These are phyloP conservation scores for Trypoxylon attenuatum DNA, from an alignment of 2,888 invertebrate genomes.

Conservation along the genomic window DNA sequence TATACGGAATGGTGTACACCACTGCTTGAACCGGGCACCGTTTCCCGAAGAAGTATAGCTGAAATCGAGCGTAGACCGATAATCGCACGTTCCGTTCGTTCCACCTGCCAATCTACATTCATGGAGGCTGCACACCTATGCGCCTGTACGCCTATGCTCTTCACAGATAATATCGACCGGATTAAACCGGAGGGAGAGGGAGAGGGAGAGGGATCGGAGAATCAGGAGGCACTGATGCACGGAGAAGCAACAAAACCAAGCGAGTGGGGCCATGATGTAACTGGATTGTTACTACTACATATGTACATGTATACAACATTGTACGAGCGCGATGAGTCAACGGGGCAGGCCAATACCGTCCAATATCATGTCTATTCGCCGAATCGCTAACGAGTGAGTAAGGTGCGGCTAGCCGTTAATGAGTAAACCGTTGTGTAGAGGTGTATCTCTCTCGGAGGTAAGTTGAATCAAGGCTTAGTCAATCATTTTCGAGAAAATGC, in stretches of 20 bases:
- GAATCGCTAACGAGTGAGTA: too few species aligned
- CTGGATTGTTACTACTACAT: background rate
- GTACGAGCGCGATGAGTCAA: conserved; percentile 4
- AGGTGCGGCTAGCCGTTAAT: too few species aligned
- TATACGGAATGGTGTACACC: background rate
- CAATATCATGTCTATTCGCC: too few species aligned
- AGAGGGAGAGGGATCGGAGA: background rate
- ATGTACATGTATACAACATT: too few species aligned
- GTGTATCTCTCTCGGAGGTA: too few species aligned
- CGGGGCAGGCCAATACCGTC: too few species aligned
- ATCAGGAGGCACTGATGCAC: background rate
- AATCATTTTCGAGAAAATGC: too few species aligned
- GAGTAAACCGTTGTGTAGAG: too few species aligned
- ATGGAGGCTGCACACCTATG: background rate
- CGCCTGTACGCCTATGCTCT: background rate
- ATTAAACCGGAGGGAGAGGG: background rate
- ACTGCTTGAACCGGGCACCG: too few species aligned
- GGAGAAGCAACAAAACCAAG: background rate
- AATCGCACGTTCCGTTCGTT: conserved; percentile 9
- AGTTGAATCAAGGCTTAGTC: too few species aligned
- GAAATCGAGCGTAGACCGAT: background rate
- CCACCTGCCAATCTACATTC: conserved; percentile 19
- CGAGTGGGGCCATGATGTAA: background rate
- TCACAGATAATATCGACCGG: conserved; percentile 2
- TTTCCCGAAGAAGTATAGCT: conserved; percentile 1